Evolutionary conservation across 1,140 invertebrate genomes (phyloP).

Genomic region (Melanaphis sacchari): DNA sequence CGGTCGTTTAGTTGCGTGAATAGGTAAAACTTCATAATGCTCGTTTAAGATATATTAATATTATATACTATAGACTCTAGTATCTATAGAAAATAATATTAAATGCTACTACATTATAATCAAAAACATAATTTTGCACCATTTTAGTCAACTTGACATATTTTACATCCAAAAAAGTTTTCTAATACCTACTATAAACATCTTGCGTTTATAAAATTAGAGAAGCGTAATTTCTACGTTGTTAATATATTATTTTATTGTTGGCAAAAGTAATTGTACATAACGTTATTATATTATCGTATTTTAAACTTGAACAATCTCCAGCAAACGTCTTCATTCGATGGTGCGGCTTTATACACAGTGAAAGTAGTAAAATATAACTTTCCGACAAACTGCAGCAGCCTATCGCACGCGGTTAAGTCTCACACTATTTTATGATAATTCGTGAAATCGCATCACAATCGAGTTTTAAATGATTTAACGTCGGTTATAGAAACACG

Average conservation of each 20-base stretch:
- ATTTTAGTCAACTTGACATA: neutral
- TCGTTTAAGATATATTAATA: neutral
- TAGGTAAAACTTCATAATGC: neutral
- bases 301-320: slow-evolving; percentile 50
- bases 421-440: slow-evolving; percentile 30
- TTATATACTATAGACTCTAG: neutral
- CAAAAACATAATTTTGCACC: no score
- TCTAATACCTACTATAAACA: neutral
- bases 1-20: neutral
- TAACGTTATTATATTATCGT: slow-evolving; percentile 10
- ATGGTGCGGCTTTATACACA: neutral
- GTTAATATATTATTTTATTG: slow-evolving; percentile 6
- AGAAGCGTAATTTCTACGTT: slow-evolving; percentile 12
- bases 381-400: slow-evolving; percentile 38
- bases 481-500: slow-evolving; percentile 14
- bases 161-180: neutral
- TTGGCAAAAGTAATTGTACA: slow-evolving; percentile 6
- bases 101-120: neutral
- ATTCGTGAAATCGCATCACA: slow-evolving; percentile 33
- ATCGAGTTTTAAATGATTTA: slow-evolving; percentile 28
- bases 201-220: neutral
- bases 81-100: neutral
- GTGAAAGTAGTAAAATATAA: slow-evolving; percentile 44
- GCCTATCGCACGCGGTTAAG: neutral
- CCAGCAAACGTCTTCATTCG: slow-evolving; percentile 36